Percentiles rank a stretch among this genome's conserved stretches.
Conservation (phyloP, 2,888 invertebrate genomes). For the Malthinus seriepunctatus region DNA sequence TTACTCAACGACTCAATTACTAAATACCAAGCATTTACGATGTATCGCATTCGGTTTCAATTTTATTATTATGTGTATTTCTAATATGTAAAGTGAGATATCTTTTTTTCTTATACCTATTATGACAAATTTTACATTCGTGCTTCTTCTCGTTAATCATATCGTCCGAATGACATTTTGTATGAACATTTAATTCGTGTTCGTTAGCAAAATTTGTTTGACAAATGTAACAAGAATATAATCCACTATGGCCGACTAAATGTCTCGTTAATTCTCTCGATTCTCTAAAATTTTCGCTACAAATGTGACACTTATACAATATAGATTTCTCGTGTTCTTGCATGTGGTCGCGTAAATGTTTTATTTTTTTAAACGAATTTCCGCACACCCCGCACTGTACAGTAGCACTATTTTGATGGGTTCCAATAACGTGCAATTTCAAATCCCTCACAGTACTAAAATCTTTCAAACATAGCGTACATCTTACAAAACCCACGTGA, state of each 20-base stretch:
- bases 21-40: not conserved
- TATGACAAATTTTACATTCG: conserved; percentile 30
- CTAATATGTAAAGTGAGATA: conserved; percentile 27
- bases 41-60: conserved; percentile 14
- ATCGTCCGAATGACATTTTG: conserved; percentile 16
- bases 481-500: conserved; percentile 31
- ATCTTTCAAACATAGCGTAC: conserved; percentile 28
- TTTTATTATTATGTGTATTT: conserved; percentile 14
- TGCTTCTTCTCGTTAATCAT: conserved; percentile 13
- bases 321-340: conserved; percentile 29
- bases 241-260: conserved; percentile 32
- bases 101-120: conserved; percentile 27
- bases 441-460: conserved; percentile 30
- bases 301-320: conserved; percentile 34
- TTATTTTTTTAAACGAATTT: conserved; percentile 20
- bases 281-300: conserved; percentile 30
- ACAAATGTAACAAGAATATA: conserved; percentile 30
- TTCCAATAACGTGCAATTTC: conserved; percentile 24
- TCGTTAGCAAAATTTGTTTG: conserved; percentile 28
- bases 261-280: conserved; percentile 32
- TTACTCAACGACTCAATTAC: too few relatives aligned
- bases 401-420: conserved; percentile 20
- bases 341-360: conserved; percentile 28
- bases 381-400: conserved; percentile 32
- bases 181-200: conserved; percentile 27